phyloP scores from a whole-genome alignment of 2,888 invertebrate genomes.

The Lithophane ornitopus region DNA sequence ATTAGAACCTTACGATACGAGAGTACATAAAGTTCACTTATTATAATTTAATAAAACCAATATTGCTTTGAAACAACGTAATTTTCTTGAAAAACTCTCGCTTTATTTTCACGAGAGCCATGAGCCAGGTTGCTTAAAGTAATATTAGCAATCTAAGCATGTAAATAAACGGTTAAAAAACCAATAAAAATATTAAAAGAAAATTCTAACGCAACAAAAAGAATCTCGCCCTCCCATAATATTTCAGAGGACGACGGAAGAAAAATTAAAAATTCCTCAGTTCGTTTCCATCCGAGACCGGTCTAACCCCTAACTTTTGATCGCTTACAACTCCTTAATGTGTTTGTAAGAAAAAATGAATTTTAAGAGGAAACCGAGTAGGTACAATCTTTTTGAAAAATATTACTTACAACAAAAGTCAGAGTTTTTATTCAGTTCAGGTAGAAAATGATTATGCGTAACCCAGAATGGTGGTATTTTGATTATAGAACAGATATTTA shows the following conservation, averaged over 20 bases:
- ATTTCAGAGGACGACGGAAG: slow-evolving; percentile 23
- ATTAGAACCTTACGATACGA: not conserved
- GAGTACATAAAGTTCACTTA: not conserved
- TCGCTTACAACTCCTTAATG: slow-evolving; percentile 55
- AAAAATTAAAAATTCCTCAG: slow-evolving; percentile 62
- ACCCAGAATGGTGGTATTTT: not conserved
- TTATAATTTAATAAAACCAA: not conserved
- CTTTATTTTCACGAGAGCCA: not conserved
- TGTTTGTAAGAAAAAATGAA: slow-evolving; percentile 44
- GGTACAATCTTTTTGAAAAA: slow-evolving; percentile 39
- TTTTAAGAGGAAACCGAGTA: slow-evolving; percentile 26
- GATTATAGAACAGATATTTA: not conserved
- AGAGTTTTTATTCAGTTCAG: not conserved
- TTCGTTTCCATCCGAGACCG: slow-evolving; percentile 25
- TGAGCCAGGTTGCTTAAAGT: not conserved
- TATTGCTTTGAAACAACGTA: not conserved
- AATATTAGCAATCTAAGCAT: not conserved
- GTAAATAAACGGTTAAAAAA: slow-evolving; percentile 2
- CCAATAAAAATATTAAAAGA: slow-evolving; percentile 19
- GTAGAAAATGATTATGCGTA: slow-evolving; percentile 12
- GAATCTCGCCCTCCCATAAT: slow-evolving; percentile 18
- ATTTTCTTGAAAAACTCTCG: not conserved
- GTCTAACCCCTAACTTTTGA: slow-evolving; percentile 55
- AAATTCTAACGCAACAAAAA: slow-evolving; percentile 30
- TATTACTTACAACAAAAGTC: slow-evolving; percentile 16